These are phyloP conservation scores for Neosilurus mollespiculum DNA, from an alignment of 2,797 vertebrate genomes.

Conservation along the genomic window DNA sequence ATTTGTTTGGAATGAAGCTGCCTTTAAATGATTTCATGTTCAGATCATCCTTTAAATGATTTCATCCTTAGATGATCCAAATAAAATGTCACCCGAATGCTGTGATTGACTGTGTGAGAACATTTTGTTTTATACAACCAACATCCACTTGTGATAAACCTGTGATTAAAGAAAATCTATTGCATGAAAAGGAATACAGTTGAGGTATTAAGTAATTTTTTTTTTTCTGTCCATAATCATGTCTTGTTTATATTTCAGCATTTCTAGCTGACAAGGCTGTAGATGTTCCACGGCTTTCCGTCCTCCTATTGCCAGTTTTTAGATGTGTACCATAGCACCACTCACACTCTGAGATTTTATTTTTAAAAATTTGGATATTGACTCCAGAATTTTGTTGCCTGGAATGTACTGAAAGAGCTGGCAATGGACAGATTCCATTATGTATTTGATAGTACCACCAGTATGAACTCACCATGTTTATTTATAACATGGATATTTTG, in stretches of 20 bases:
- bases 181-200: neutral
- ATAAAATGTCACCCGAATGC: neutral
- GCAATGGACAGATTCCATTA: neutral
- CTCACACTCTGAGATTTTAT: neutral
- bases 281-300: neutral
- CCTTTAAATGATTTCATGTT: neutral
- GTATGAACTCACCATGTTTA: neutral
- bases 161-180: neutral
- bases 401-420: neutral
- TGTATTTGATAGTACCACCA: neutral
- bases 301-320: neutral
- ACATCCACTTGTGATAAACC: neutral
- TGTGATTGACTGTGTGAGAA: neutral
- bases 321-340: neutral
- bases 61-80: neutral
- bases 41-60: neutral
- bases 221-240: neutral
- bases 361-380: neutral
- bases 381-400: neutral
- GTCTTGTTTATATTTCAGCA: neutral
- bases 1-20: neutral
- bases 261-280: neutral
- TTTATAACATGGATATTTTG: conserved; percentile 6
- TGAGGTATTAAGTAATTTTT: neutral
- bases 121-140: neutral